Evolutionary conservation across 2,888 invertebrate genomes (phyloP).

Genomic region (Plagodis dolabraria): DNA sequence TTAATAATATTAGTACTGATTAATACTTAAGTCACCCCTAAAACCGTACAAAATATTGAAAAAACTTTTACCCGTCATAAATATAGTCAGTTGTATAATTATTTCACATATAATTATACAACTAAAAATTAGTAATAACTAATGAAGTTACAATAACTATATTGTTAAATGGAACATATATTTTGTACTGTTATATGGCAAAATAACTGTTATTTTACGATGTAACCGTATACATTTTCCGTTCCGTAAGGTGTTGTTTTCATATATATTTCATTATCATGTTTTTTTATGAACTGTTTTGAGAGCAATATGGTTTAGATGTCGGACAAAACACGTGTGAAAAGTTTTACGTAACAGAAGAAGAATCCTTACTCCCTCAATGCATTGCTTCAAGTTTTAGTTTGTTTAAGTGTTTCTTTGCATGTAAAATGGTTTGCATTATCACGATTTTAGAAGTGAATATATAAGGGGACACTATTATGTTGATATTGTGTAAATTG

Average conservation of each 20-base stretch:
- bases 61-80: too few relatives aligned
- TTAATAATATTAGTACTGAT: too few relatives aligned
- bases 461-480: conserved; percentile 42
- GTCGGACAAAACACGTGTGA: conserved; percentile 23
- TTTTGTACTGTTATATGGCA: too few relatives aligned
- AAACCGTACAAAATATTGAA: too few relatives aligned
- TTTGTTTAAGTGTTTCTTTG: conserved; percentile 76
- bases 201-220: too few relatives aligned
- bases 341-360: conserved; percentile 21
- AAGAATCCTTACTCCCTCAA: conserved; percentile 55
- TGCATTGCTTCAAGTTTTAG: conserved; percentile 76
- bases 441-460: conserved; percentile 65
- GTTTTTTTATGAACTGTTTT: background rate
- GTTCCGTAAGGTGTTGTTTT: background rate
- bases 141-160: too few relatives aligned
- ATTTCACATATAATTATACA: too few relatives aligned
- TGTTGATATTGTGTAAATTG: conserved; percentile 33
- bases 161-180: too few relatives aligned
- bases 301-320: conserved; percentile 5
- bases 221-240: too few relatives aligned
- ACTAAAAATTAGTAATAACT: too few relatives aligned
- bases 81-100: too few relatives aligned
- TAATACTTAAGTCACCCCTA: too few relatives aligned
- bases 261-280: background rate
- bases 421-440: conserved; percentile 82